Evolutionary conservation across 2,797 vertebrate genomes (phyloP), one percentile per base, ranked within the genome.

Genomic region (Pipistrellus pygmaeus): DNA sequence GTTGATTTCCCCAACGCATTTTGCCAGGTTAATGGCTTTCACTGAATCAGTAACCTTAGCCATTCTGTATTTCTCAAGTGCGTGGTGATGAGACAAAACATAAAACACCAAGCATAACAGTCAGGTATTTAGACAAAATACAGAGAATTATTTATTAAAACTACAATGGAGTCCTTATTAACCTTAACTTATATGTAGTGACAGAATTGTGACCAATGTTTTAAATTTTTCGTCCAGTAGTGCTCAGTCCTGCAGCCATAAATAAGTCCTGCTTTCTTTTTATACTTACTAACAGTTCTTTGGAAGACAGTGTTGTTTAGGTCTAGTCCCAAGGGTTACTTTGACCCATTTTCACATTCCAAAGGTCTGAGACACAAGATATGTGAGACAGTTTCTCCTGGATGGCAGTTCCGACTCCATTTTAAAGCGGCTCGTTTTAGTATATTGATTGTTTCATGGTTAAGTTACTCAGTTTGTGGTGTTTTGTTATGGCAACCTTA

Each of bases 11-110:
- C 60, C 7, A 51, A 72, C 38, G 25, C 12, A 80, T 30, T 77
- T 80, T 78, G 66, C 20, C 85, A 86, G 85, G 66, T 90, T 71
- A 90, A 27, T 27, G 48, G 8, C 25, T 89, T 72, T 91, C 25
- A 89, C 30, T 57, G 76, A 76, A 76, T 81, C 48, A 83, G 15
- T 86, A 68, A 21, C 10, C 46, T 87, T 73, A 78, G 30, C 18
- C 32, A 1, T 30, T 86, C n/a, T 80, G 0, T 76, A 57, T 68
- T 93, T 21, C 69, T 75, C 17, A 76, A 78, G 8, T n/a, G 9
- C 12, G 75, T 10, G 13, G 51, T 72, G 46, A 51, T 71, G 23
- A 53, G 11, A 35, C 7, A 89, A 94, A 90, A 80, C 1, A 32
- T 25, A 66, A 32, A 81, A 11, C 13, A 41, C 53, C 17, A 8